Base-by-base conservation (phyloP, 2,888 invertebrate genomes). In the Clunio marinus region DNA sequence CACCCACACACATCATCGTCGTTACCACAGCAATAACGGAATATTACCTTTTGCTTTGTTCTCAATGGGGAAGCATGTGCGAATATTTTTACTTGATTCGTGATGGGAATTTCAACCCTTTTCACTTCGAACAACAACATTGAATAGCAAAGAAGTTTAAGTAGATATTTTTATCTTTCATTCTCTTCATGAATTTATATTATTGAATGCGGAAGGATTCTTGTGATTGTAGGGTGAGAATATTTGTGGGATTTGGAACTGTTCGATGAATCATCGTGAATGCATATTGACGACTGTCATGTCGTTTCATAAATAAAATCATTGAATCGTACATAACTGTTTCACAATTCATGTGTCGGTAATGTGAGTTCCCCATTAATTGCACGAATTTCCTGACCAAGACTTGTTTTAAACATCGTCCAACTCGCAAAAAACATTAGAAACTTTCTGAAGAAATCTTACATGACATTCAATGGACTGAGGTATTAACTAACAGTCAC, bases 131-230 rank as follows among this genome's bases (percentile, higher is more conserved):
- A 51, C 8, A n/a, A 20, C 51, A 32, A 7, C 32, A 32, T 10
- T n/a, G n/a, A n/a, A n/a, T n/a, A n/a, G n/a, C n/a, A n/a, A n/a
- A n/a, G n/a, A n/a, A n/a, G n/a, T n/a, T n/a, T n/a, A n/a, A n/a
- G n/a, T n/a, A n/a, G n/a, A n/a, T n/a, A n/a, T n/a, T n/a, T n/a
- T n/a, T n/a, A n/a, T n/a, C n/a, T n/a, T n/a, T n/a, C n/a, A n/a
- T n/a, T n/a, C n/a, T n/a, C n/a, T n/a, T n/a, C n/a, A n/a, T 32
- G 32, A 32, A 32, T 32, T 7, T 32, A 32, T 32, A 32, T 32
- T 4, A n/a, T 41, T 41, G 35, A 41, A 62, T 62, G 62, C 62
- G 62, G 62, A 62, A 62, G 62, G 62, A 62, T 62, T 62, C 62
- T 51, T n/a, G 2, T n/a, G n/a, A 41, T 41, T 41, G 41, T 41